Evolutionary conservation across 2,797 vertebrate species (phyloP), one percentile per base, ranked within the genome.

Genomic region (Gymnoscopelus microlampas): DNA sequence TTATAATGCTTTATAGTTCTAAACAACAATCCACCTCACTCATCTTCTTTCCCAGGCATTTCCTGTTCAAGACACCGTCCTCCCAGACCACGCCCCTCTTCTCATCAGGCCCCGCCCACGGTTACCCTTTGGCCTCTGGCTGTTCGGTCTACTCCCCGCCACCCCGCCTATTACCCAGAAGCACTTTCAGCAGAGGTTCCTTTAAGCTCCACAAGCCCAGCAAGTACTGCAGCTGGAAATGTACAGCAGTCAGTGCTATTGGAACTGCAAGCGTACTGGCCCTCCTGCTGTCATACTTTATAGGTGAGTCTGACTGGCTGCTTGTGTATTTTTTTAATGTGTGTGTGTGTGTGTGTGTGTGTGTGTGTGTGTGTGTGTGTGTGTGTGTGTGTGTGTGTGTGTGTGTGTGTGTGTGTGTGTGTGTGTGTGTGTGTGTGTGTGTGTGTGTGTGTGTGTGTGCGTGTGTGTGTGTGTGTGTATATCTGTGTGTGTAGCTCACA

Each of bases 171-270:
- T 88, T 96, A 81, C 95, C 96, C 73, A 89, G 96, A 84, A 96
- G 95, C 87, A 96, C 95, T 32, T 96, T 96, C 92, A 96, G 95
- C 88, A 93, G 96, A 85, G 96, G 95, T 76, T 95, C 95, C 3
- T 96, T 96, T 93, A 96, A 96, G 90, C 93, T 96, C 80, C 96
- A 96, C 91, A 96, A 96, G 10, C 95, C 96, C 48, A 95, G 95
- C 84, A 96, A 96, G 70, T 96, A 96, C 86, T 96, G 96, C 85
- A 96, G 95, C 91, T 96, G 96, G 96, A 96, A 96, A 89, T 96
- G 96, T 12, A 95, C 96, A 3, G 95, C 96, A 68, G 88, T 96
- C 59, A 95, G 94, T 0, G 95, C 95, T 73, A 96, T 96, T 5
- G 92, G 93, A 1, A 94, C 95, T 0, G 95, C 96, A 47, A 83